Conservation (phyloP, 2,888 invertebrate species). For the Cyaniris semiargus region DNA sequence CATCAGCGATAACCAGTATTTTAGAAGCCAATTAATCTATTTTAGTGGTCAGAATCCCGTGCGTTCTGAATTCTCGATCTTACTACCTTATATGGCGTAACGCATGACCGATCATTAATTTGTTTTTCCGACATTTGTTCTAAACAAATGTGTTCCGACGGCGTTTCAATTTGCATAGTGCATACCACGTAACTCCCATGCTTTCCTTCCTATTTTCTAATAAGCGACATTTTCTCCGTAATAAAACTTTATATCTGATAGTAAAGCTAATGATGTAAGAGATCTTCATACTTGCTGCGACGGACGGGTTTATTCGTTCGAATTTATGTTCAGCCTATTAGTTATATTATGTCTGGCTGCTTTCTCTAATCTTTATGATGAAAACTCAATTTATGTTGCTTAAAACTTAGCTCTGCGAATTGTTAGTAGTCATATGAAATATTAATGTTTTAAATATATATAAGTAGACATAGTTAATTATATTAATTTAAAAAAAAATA, state of each 20-base stretch:
- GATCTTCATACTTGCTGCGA: constrained; percentile 25
- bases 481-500: too few relatives aligned
- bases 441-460: too few relatives aligned
- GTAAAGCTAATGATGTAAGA: constrained; percentile 21
- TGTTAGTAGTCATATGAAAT: not conserved
- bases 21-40: too few relatives aligned
- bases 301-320: not conserved
- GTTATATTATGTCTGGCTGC: not conserved
- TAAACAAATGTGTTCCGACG: constrained; percentile 12
- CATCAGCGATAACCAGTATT: too few relatives aligned
- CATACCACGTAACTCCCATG: constrained; percentile 48
- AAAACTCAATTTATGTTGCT: not conserved
- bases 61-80: too few relatives aligned
- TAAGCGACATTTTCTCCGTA: constrained; percentile 48
- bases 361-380: constrained; percentile 12
- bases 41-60: too few relatives aligned
- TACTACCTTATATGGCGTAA: not conserved
- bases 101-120: not conserved
- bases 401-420: not conserved
- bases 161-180: constrained; percentile 52
- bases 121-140: not conserved
- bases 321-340: constrained; percentile 15
- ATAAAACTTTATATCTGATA: constrained; percentile 35
- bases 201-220: constrained; percentile 64
- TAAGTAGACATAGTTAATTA: too few relatives aligned